Evolutionary conservation across 1,140 invertebrate genomes (phyloP), one percentile per base, ranked within the genome.

Genomic region (Cherax quadricarinatus): DNA sequence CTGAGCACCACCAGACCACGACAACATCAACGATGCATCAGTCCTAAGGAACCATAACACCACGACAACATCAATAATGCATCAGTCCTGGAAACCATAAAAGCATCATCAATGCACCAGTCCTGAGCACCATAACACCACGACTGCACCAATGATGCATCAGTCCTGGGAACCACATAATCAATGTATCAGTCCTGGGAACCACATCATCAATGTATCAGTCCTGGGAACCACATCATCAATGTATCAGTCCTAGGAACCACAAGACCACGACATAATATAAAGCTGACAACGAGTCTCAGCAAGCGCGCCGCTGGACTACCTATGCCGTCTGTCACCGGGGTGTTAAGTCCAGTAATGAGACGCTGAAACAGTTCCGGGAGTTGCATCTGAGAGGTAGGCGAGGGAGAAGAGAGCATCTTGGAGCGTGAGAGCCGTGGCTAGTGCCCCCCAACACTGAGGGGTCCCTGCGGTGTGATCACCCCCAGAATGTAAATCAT

Each of bases 401-500:
- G 79, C 30, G 48, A 85, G 83, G 60, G 14, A 60, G 53, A n/a
- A 83, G 83, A 70, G 62, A 14, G 83, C 70, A 49, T 41, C 9
- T 24, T 9, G 84, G 84, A 70, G 85, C 62, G 14, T 86, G 51
- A 4, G 30, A 18, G 16, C 7, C 14, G 85, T 21, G 62, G 60
- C 9, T 5, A 12, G 21, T 16, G 18, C 21, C 48, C 48, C 79
- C 79, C 48, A 4, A 48, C 79, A 48, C 48, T 57, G 86, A 21
- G 30, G 49, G 48, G 48, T 57, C 79, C 51, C 79, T 48, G 53
- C 18, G 48, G 86, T 48, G 88, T 66, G 88, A 89, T 89, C 79
- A 89, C 62, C 81, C 30, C 81, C 73, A 80, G 89, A 86, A 91
- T 91, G 89, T 91, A 91, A 91, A 91, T 91, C 60, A 86, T 86